phyloP scores from a whole-genome alignment of 2,888 invertebrate species.

The Cephus pulcher region DNA sequence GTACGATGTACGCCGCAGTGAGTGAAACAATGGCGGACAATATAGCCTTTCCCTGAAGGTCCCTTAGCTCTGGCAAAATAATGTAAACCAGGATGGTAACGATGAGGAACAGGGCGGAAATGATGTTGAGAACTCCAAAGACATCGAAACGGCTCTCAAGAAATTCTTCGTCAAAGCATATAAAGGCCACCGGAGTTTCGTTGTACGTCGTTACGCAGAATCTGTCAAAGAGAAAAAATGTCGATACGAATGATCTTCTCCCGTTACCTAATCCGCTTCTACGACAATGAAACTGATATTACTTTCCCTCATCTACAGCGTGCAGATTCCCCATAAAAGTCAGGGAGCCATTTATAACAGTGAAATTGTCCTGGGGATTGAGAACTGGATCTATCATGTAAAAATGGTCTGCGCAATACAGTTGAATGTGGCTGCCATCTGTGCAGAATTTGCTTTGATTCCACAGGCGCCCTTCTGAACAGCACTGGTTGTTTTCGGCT shows the following conservation, averaged over 20 bases:
- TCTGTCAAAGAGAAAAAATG: slow-evolving; percentile 40
- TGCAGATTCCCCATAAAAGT: background rate
- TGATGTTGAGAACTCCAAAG: slow-evolving; percentile 53
- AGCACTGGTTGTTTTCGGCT: background rate
- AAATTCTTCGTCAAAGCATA: slow-evolving; percentile 52
- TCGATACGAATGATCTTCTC: too few species aligned
- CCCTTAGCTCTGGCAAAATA: slow-evolving; percentile 73
- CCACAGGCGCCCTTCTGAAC: background rate
- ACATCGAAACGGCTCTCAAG: slow-evolving; percentile 35
- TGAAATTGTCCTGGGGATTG: slow-evolving; percentile 29
- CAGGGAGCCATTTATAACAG: slow-evolving; percentile 12
- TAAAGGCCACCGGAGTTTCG: slow-evolving; percentile 48
- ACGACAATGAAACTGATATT: background rate
- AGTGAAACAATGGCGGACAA: slow-evolving; percentile 73
- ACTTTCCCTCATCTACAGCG: background rate
- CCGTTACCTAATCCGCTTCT: background rate
- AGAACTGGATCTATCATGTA: slow-evolving; percentile 44
- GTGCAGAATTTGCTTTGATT: slow-evolving; percentile 31
- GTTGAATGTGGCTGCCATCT: slow-evolving; percentile 38
- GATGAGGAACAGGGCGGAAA: slow-evolving; percentile 73
- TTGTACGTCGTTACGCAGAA: slow-evolving; percentile 53
- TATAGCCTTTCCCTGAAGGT: slow-evolving; percentile 75
- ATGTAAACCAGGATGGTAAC: slow-evolving; percentile 73
- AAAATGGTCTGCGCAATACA: slow-evolving; percentile 43
- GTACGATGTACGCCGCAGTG: slow-evolving; percentile 70